Percentiles rank a stretch among this genome's conserved stretches.
These are phyloP conservation scores for Chromis chromis DNA, from an alignment of 2,797 vertebrate species.

Conservation along the genomic window DNA sequence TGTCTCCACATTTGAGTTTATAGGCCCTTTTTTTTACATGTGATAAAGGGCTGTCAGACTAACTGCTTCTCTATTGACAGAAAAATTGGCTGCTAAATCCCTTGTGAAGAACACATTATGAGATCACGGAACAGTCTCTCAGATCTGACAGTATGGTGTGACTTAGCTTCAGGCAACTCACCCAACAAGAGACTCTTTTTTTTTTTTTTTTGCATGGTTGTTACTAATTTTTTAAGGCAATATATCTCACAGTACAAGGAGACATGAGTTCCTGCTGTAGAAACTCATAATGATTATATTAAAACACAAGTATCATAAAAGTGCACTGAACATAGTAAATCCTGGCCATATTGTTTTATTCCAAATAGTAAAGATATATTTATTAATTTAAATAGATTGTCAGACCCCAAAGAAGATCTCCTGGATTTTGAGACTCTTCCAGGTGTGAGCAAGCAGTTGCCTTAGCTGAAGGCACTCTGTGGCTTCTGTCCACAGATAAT, in stretches of 20 bases:
- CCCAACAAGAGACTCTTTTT: background rate
- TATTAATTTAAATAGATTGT: background rate
- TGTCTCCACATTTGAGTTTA: conserved; percentile 18
- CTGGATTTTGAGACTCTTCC: background rate
- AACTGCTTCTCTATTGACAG: conserved; percentile 47
- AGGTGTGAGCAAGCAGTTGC: conserved; percentile 7
- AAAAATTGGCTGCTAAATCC: conserved; percentile 48
- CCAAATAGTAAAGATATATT: background rate
- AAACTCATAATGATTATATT: background rate
- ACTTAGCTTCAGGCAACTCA: conserved; percentile 16
- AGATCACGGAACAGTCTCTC: conserved; percentile 16
- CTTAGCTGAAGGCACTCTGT: background rate
- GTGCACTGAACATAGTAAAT: background rate
- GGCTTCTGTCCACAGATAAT: conserved; percentile 5
- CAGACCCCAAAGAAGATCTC: background rate
- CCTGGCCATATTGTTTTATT: background rate
- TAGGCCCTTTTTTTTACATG: background rate
- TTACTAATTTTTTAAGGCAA: background rate
- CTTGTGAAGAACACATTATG: conserved; percentile 42
- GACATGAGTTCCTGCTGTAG: background rate
- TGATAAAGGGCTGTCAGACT: conserved; percentile 19
- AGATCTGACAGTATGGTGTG: conserved; percentile 25
- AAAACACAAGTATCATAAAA: background rate
- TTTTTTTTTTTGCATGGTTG: conserved; percentile 5
- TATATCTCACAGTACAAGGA: no score